phyloP scores from a whole-genome alignment of 2,113 vertebrate species.

The Deroptyus accipitrinus region DNA sequence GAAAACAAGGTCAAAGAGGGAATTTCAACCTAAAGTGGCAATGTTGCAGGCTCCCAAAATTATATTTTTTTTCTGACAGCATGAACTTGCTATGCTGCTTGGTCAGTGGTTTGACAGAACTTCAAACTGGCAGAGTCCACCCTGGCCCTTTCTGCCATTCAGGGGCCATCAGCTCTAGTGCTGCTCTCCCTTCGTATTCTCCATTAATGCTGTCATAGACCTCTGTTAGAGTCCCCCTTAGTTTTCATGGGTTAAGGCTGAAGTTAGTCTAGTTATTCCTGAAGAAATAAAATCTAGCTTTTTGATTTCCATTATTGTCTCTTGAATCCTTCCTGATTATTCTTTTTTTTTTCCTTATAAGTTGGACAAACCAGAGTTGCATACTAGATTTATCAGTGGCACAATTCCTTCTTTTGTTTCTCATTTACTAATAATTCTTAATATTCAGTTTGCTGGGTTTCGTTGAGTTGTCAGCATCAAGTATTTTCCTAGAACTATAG shows the following conservation, averaged over 20 bases:
- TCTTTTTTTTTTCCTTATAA: neutral
- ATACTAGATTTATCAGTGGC: neutral
- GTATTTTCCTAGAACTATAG: neutral
- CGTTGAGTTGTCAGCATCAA: neutral
- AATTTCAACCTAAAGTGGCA: neutral
- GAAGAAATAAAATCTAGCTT: neutral
- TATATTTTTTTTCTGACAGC: neutral
- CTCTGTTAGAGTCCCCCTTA: neutral
- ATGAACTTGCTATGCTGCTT: neutral
- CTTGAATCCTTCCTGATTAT: neutral
- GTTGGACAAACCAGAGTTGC: neutral
- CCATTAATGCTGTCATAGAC: neutral
- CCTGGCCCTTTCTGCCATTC: neutral
- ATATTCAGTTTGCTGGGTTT: neutral
- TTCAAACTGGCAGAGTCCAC: neutral
- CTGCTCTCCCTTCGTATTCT: neutral
- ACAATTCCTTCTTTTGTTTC: neutral
- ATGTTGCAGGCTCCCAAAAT: neutral
- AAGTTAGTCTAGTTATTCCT: neutral
- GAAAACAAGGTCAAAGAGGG: neutral
- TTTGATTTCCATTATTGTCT: neutral
- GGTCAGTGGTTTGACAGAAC: neutral
- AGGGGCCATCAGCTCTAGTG: fast-evolving
- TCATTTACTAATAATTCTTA: neutral
- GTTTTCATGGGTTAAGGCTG: neutral